Evolutionary conservation across 2,797 vertebrate species (phyloP), one percentile per base, ranked within the genome.

Genomic region (Fistularia tabacaria): DNA sequence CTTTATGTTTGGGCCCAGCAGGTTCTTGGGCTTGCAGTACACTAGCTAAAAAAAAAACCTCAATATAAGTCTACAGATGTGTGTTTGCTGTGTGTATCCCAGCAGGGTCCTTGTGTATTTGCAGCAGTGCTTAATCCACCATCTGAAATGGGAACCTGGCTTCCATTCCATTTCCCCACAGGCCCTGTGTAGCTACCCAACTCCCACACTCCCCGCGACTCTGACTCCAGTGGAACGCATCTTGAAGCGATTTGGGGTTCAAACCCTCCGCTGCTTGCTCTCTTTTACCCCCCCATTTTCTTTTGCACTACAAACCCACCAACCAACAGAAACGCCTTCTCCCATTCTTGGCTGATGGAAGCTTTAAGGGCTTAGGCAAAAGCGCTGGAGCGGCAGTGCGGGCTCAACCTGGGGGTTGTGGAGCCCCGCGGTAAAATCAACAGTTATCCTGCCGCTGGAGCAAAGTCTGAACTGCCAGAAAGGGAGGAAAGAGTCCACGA

Each of bases 171-270:
- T 74, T 73, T 65, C 67, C 82, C 83, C 66, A 82, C 66, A 76
- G 77, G 82, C 75, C 75, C 53, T 3, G 14, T 67, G 49, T 57
- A 15, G 51, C 72, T 59, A 68, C 59, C 58, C 67, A 47, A 74
- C 73, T 83, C 77, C 62, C 68, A 76, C 66, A 72, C 53, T 67
- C 73, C 57, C 66, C 52, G 71, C 76, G 69, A 49, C 74, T 76
- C 62, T 3, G 46, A 64, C 77, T 83, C 70, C 70, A 65, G 49
- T 71, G 71, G 69, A 80, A 80, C 69, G 80, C 85, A 88, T 88
- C 87, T 88, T 87, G 84, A 87, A 87, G 79, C 77, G 65, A 87
- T 87, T 87, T 87, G 76, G 74, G 82, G 81, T 71, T 79, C 77
- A 68, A 82, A 70, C 72, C 74, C 73, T 77, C 61, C 43, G 58